Conservation (phyloP, 1,140 invertebrate species). For the Phenacoccus solenopsis region DNA sequence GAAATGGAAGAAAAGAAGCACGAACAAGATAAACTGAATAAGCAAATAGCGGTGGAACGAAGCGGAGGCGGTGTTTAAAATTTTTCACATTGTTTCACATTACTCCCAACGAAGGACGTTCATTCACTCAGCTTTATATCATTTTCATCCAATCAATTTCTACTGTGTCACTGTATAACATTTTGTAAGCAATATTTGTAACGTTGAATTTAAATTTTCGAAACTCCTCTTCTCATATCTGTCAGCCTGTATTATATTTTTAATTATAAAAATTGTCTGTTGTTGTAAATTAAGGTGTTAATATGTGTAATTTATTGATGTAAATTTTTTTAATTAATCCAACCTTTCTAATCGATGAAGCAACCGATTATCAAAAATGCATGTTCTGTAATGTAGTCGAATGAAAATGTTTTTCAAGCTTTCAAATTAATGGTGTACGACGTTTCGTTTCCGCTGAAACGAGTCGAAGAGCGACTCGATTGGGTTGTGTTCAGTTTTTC, state of each 20-base stretch:
- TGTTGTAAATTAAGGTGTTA: neutral
- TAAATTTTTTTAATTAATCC: neutral
- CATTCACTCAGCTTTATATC: neutral
- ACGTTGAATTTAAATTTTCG: no score
- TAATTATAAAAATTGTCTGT: neutral
- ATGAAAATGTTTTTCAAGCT: neutral
- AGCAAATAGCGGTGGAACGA: constrained; percentile 76
- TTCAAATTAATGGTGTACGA: neutral
- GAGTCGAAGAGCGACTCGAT: no score
- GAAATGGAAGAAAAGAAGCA: constrained; percentile 75
- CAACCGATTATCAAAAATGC: no score
- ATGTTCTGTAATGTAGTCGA: neutral
- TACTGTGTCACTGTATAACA: no score
- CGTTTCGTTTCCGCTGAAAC: neutral
- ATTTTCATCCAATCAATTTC: neutral
- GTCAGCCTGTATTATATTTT: no score
- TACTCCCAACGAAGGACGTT: neutral
- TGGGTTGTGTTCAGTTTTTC: no score
- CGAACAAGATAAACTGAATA: constrained; percentile 55
- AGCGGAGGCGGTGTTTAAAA: constrained; percentile 83
- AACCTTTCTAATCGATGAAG: no score
- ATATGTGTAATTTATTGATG: neutral
- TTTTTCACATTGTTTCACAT: neutral
- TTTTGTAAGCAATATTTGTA: no score
- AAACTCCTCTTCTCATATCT: no score